Evolutionary conservation across 2,797 vertebrate species (phyloP).

Genomic region (Psittacula derbiana): DNA sequence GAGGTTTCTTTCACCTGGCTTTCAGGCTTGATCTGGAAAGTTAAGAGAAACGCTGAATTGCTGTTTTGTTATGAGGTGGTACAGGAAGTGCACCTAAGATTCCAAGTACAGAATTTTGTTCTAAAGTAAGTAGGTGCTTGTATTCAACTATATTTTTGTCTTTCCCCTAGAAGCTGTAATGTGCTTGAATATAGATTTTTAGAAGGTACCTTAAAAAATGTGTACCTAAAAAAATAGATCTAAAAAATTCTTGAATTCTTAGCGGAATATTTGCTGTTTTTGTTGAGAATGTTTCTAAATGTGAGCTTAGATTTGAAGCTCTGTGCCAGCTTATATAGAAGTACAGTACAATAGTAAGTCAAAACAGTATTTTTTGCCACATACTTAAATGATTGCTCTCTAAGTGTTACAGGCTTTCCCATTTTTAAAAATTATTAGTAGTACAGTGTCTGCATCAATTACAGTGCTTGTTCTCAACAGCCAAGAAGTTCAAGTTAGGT

Average conservation of each 20-base stretch:
- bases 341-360: background rate
- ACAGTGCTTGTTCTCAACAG: background rate
- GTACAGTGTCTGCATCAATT: background rate
- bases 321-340: background rate
- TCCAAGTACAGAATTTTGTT: background rate
- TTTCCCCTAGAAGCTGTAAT: background rate
- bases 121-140: background rate
- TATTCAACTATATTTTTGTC: background rate
- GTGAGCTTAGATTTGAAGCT: background rate
- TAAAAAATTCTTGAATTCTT: background rate
- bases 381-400: background rate
- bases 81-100: fast-evolving
- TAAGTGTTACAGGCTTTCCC: background rate
- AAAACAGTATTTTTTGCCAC: background rate
- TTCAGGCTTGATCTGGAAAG: background rate
- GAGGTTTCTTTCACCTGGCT: background rate
- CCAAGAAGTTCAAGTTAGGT: background rate
- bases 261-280: background rate
- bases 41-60: background rate
- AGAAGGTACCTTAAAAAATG: background rate
- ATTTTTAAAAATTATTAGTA: background rate
- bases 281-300: background rate
- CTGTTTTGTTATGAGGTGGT: background rate
- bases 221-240: background rate
- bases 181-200: background rate